These are phyloP conservation scores for Myrmophylax atrothorax DNA, from an alignment of 2,113 vertebrate genomes.

Conservation along the genomic window DNA sequence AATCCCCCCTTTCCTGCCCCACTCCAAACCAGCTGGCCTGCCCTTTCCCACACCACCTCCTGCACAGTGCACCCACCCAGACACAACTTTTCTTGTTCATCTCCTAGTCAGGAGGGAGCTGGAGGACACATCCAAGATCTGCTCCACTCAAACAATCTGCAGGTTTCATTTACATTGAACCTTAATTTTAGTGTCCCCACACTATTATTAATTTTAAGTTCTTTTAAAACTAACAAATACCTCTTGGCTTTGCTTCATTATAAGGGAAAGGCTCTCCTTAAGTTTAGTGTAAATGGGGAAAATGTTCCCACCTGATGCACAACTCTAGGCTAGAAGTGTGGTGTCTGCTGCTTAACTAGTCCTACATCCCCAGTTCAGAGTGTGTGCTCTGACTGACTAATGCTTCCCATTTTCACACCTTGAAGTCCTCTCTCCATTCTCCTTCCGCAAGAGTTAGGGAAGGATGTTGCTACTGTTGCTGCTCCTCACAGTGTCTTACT, in stretches of 20 bases:
- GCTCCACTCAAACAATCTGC: neutral
- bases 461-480: neutral
- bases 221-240: neutral
- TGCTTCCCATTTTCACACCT: neutral
- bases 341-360: neutral
- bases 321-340: neutral
- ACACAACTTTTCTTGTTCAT: conserved; percentile 17
- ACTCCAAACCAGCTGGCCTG: neutral
- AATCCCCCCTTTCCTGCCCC: neutral
- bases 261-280: neutral
- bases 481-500: neutral
- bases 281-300: neutral
- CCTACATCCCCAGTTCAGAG: neutral
- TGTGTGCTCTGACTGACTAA: neutral
- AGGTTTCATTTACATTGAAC: neutral
- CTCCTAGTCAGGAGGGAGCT: neutral
- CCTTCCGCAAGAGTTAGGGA: neutral
- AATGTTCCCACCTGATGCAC: conserved; percentile 48
- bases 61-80: neutral
- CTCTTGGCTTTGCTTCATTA: neutral
- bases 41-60: neutral
- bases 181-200: neutral
- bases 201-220: neutral
- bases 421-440: neutral
- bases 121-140: neutral